These are phyloP conservation scores for Lysiphlebus fabarum DNA, from an alignment of 1,140 invertebrate species.

Conservation along the genomic window DNA sequence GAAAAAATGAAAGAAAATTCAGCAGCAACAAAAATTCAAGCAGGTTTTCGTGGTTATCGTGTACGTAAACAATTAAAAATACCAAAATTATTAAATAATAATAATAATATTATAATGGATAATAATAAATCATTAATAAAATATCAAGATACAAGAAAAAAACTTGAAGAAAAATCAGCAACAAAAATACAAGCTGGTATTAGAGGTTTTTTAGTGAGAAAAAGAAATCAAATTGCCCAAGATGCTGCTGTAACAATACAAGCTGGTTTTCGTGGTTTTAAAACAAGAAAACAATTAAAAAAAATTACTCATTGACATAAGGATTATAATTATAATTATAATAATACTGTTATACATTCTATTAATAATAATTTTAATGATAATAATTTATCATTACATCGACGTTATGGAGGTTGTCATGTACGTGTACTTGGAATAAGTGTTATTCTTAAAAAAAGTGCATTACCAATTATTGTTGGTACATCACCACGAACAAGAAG, in stretches of 20 bases:
- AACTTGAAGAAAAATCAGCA: constrained; percentile 62
- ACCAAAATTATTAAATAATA: constrained; percentile 8
- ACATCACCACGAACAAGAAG: not conserved
- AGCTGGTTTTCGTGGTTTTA: constrained; percentile 61
- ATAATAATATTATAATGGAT: constrained; percentile 12
- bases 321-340: not conserved
- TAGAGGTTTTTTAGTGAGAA: constrained; percentile 68
- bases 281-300: constrained; percentile 54
- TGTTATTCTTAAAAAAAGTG: not conserved
- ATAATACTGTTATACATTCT: constrained; percentile 4
- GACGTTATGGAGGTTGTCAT: not conserved
- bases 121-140: constrained; percentile 14
- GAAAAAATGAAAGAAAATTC: constrained; percentile 40
- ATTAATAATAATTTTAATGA: not conserved
- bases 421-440: constrained; percentile 2
- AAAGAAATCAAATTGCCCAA: constrained; percentile 57
- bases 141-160: constrained; percentile 24
- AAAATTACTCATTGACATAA: constrained; percentile 35
- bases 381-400: not conserved
- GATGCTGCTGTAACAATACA: constrained; percentile 63
- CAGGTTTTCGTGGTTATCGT: constrained; percentile 68
- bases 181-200: constrained; percentile 75
- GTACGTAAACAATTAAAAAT: constrained; percentile 62
- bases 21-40: constrained; percentile 74
- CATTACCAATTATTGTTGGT: constrained; percentile 2